Base-by-base conservation (phyloP, 2,113 vertebrate genomes). In the Todiramphus chloris region DNA sequence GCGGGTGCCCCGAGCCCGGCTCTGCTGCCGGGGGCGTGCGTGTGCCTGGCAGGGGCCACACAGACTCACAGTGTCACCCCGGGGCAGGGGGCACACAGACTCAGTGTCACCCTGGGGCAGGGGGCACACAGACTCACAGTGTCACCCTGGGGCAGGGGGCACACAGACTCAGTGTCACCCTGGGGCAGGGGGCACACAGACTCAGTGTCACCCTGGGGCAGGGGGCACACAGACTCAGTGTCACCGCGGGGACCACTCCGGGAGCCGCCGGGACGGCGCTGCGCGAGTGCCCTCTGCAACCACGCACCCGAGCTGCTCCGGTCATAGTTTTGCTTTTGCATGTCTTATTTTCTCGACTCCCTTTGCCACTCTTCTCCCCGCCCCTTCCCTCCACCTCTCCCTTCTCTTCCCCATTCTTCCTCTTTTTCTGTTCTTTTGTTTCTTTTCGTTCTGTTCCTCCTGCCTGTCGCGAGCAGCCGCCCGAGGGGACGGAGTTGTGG, bases 401-500 rank as follows among this genome's bases (percentile, higher is more conserved):
- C 91, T 95, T 94, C 93, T 93, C 72, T 89, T 89, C 90, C 94
- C 87, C 87, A 39, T 80, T 86, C 79, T 86, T 60, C 83, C 81
- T 92, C 67, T 92, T 82, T 95, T 58, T 21, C n/a, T n/a, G n/a
- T n/a, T n/a, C 63, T 96, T 95, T 97, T 97, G 96, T 96, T 94
- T 94, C 97, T 96, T 98, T 98, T 53, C 90, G 30, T 95, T 62
- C 92, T 96, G 63, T 96, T 93, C 89, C 93, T 94, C 89, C 96
- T 94, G 94, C 95, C 93, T 87, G 89, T 81, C 21, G 35, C 79
- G 81, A 94, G 97, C 97, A 99, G 98, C 99, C 98, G 37, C 98
- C 98, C 95, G 98, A 99, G 97, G 98, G 98, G 98, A 98, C 98
- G 97, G 98, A 98, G 98, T 96, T 96, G 63, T 97, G 98, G 98